Evolutionary conservation across 2,797 vertebrate genomes (phyloP), one percentile per base, ranked within the genome.

Genomic region (Pipistrellus pygmaeus): DNA sequence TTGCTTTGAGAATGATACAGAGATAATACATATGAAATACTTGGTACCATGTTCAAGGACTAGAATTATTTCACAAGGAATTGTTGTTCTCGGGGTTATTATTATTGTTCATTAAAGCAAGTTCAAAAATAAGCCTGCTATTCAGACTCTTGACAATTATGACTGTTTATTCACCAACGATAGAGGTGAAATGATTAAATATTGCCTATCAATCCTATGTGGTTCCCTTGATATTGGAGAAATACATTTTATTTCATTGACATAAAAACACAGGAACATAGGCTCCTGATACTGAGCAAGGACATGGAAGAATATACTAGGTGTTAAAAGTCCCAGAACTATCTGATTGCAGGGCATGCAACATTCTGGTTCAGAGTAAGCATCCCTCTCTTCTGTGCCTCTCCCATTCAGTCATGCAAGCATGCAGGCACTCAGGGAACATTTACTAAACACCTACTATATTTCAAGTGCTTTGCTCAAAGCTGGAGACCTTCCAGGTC

Each of bases 261-360:
- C 91, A 84, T 6, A 90, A 83, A 72, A 97, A 88, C 32, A 27
- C 35, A 23, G 27, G 51, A 51, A 18, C 41, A 55, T 25, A 78
- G 75, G 14, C 7, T 35, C 13, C 51, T 78, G 20, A 55, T 15
- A 38, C 13, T 55, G 51, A 78, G 66, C 91, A 97, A 35, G 23
- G 78, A 87, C 85, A 72, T 60, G 46, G 85, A 62, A 38, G 90
- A 60, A 57, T 76, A 41, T 30, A 55, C 30, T 93, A 68, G 48
- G 21, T 15, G 32, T 55, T 55, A 15, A 35, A 25, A 0, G 94
- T 81, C 91, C 41, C 0, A 9, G 87, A 85, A 83, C 66, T 3
- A 85, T 21, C 72, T 91, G 80, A 90, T 95, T 48, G 91, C 55
- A 71, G 90, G 91, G 81, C 7, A 44, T 25, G 76, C 69, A 66